Conservation (phyloP, 2,888 invertebrate species). For the Hypena proboscidalis region DNA sequence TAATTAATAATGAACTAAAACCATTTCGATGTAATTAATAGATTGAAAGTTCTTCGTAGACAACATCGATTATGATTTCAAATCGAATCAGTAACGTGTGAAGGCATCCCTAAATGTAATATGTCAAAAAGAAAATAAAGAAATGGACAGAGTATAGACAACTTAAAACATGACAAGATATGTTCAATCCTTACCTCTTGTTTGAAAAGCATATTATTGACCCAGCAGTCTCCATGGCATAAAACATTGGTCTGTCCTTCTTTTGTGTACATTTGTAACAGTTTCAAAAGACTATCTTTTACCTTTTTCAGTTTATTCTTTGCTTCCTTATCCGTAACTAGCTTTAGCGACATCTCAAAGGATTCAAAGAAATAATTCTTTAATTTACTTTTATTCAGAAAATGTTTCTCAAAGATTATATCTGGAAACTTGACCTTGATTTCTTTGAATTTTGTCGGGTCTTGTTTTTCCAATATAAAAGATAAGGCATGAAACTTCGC, state of each 20-base stretch:
- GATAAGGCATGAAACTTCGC: constrained; percentile 74
- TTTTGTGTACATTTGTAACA: constrained; percentile 58
- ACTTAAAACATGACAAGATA: not conserved
- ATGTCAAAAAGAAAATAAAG: too few species aligned
- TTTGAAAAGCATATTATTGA: constrained; percentile 68
- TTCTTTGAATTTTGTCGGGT: constrained; percentile 45
- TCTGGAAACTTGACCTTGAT: constrained; percentile 58
- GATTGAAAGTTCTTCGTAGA: too few species aligned
- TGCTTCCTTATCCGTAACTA: constrained; percentile 52
- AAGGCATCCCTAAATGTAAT: too few species aligned
- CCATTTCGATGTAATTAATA: too few species aligned
- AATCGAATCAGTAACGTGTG: too few species aligned
- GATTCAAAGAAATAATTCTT: constrained; percentile 68
- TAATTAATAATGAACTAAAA: too few species aligned
- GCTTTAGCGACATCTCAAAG: constrained; percentile 62
- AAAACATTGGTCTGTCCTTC: constrained; percentile 62
- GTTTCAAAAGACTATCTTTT: constrained; percentile 53
- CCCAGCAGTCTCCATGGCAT: constrained; percentile 78
- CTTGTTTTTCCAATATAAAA: constrained; percentile 56
- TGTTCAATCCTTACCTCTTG: constrained; percentile 47
- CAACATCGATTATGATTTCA: too few species aligned
- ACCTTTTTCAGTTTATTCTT: constrained; percentile 55
- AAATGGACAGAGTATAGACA: too few species aligned
- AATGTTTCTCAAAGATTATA: constrained; percentile 63
- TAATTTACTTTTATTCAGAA: constrained; percentile 67